Evolutionary conservation across 2,113 vertebrate genomes (phyloP), one percentile per base, ranked within the genome.

Genomic region (Pseudonaja textilis): DNA sequence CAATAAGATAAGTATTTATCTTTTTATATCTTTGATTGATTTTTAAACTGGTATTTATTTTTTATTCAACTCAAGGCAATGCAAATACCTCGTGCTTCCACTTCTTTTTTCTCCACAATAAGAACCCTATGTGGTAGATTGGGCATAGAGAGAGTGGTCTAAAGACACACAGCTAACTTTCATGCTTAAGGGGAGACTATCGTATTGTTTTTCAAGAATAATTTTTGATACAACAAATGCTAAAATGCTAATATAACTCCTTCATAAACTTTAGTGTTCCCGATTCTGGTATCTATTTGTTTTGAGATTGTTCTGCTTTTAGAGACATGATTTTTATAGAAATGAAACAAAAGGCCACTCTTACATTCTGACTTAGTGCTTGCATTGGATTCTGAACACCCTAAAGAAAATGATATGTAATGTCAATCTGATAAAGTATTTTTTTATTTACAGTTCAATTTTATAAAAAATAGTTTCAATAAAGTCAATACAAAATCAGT

Each of bases 391-490:
- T 47, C 95, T 3, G 56, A 61, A 12, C 87, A 54, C 88, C 61
- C 87, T 34, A 45, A 92, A 20, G 88, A 61, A 74, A 92, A 26
- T 52, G 0, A 0, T 0, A 23, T 59, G 11, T 93, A 89, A 57
- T 39, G 85, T 91, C 34, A 88, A 10, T 96, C 92, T 96, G 96
- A 97, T 97, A 95, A 97, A 98, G 94, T 57, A 96, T 96, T 97
- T 42, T 69, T 93, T 98, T 97, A 97, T 98, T 98, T 98, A 98
- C 96, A 97, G 93, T 95, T 96, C 94, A 96, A 74, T 95, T 97
- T 97, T 98, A 98, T 96, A 98, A 98, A 98, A 98, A 98, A 98
- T 98, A 98, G 96, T 97, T 95, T 97, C 96, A 96, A 98, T 97
- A 98, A 97, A 97, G 97, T 97, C 97, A 97, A 97, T 95, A 96